Base-by-base conservation (phyloP, 1,140 invertebrate species). In the Eriocheir sinensis region DNA sequence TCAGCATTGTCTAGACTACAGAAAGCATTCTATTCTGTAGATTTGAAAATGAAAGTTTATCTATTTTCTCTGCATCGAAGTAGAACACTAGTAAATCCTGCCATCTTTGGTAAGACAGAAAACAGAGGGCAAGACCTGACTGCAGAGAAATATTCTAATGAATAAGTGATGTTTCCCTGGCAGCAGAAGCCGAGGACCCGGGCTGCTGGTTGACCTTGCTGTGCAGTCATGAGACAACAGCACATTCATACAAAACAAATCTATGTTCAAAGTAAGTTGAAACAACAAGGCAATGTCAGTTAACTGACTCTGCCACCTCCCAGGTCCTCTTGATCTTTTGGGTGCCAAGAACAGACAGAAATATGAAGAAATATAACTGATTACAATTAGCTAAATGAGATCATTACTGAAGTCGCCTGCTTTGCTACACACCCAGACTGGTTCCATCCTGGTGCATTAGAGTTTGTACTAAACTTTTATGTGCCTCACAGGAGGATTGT, bases 21-120 rank as follows among this genome's bases (percentile, higher is more conserved):
- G 60, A 79, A 83, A 83, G 79, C 32, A 72, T 90, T 38, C 32
- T 90, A 92, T 48, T 85, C 91, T 72, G 60, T 72, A 48, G 80
- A 85, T 89, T 79, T 88, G 8, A 60, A 94, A 89, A 79, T 53
- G 91, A 91, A 88, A 91, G 94, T 89, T 48, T 94, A 79, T 91
- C 48, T 88, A 92, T 36, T 60, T 85, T 85, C 34, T 94, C 80
- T 60, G 72, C 90, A 44, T 88, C 72, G 27, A 88, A 79, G 48
- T 79, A 40, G 53, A 86, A 91, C 60, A 83, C 60, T 91, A 90
- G 17, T 79, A 83, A 91, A 44, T 91, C 83, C 94, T 94, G 89
- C 90, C 80, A 94, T 94, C 94, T 94, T 94, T 94, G 94, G 94
- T 94, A 86, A 92, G 94, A 94, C 89, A 93, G 93, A 92, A 83